These are phyloP conservation scores for Mesorhabditis spiculigera DNA, from an alignment of 2,888 invertebrate genomes.

Conservation along the genomic window DNA sequence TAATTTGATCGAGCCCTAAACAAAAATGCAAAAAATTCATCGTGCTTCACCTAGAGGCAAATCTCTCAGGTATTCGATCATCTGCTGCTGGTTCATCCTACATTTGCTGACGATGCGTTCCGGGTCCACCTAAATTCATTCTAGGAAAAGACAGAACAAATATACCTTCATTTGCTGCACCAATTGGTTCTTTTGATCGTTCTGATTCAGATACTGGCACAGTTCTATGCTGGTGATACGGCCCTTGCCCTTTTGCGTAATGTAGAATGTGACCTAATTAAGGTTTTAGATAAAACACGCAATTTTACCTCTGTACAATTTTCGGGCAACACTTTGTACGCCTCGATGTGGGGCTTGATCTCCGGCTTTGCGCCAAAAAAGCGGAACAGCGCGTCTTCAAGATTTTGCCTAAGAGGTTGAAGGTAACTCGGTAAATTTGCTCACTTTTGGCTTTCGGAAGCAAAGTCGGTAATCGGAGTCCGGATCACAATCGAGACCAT, in stretches of 20 bases:
- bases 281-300: background rate
- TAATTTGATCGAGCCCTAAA: background rate
- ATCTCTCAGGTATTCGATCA: slow-evolving; percentile 1
- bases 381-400: background rate
- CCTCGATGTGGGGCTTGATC: slow-evolving; percentile 1
- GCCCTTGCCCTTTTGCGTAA: background rate
- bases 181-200: background rate
- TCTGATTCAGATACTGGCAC: background rate
- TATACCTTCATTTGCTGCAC: background rate
- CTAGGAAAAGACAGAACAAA: background rate
- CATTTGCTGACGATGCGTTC: background rate
- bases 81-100: background rate
- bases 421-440: background rate
- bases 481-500: slow-evolving; percentile 80
- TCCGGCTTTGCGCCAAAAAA: background rate
- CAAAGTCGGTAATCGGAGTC: slow-evolving; percentile 65
- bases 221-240: background rate
- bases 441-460: background rate
- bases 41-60: background rate
- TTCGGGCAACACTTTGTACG: background rate
- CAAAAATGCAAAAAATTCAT: background rate
- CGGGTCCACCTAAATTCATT: background rate
- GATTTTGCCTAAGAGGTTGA: slow-evolving; percentile 2
- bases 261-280: background rate
- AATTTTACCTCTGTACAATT: slow-evolving; percentile 4